Evolutionary conservation across 2,113 vertebrate species (phyloP).

Genomic region (Leptobrachium leishanense): DNA sequence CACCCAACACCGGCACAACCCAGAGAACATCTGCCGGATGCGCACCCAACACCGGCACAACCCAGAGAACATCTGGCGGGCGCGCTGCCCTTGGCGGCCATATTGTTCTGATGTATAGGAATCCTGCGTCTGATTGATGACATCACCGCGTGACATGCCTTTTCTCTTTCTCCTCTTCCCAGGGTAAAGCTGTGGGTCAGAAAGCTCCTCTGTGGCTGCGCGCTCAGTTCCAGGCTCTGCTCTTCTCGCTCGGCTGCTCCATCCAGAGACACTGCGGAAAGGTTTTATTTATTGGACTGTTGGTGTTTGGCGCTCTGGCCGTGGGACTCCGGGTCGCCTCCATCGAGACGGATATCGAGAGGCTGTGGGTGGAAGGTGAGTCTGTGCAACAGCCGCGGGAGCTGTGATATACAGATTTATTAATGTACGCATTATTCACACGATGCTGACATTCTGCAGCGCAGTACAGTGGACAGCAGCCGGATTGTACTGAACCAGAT

Average conservation of each 20-base stretch:
- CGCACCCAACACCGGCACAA: too few relatives aligned
- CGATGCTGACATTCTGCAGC: too few relatives aligned
- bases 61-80: not conserved
- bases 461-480: too few relatives aligned
- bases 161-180: slow-evolving; percentile 59
- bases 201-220: slow-evolving; percentile 92
- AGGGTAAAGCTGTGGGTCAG: slow-evolving; percentile 85
- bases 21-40: not conserved
- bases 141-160: slow-evolving; percentile 39
- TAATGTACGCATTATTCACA: too few relatives aligned
- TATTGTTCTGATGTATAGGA: slow-evolving; percentile 3
- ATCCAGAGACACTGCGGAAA: slow-evolving; percentile 98
- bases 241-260: slow-evolving; percentile 92
- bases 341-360: slow-evolving; percentile 95
- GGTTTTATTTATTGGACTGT: slow-evolving; percentile 93
- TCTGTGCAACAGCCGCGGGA: not conserved
- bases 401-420: too few relatives aligned
- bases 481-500: not conserved
- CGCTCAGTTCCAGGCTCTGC: slow-evolving; percentile 89
- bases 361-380: slow-evolving; percentile 99
- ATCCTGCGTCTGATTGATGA: not conserved
- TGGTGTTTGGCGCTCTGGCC: slow-evolving; percentile 91
- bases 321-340: slow-evolving; percentile 89
- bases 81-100: not conserved
- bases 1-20: not conserved